Evolutionary conservation across 2,888 invertebrate genomes (phyloP), one percentile per base, ranked within the genome.

Genomic region (Drosophila vallismaia): DNA sequence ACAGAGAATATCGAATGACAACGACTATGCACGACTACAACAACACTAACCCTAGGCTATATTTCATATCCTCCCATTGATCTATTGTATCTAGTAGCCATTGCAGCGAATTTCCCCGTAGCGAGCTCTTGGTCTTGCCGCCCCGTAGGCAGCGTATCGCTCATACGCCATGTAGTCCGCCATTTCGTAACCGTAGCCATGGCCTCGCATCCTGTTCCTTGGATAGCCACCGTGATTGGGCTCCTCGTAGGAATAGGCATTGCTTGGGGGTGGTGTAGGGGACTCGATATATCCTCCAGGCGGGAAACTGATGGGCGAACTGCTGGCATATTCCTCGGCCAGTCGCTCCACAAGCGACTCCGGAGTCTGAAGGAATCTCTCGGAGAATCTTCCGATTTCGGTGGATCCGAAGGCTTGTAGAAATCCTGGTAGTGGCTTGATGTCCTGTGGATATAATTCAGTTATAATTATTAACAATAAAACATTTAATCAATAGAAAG

Each of bases 331-430:
- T 3, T 77, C 77, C 63, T 75, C 79, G 12, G 70, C 78, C 48
- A 83, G 33, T 0, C 78, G 78, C 45, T 88, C 88, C 3, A 86
- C 78, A 0, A 89, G 75, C 59, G 88, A 88, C 57, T 90, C 89
- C 0, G 89, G 81, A 10, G 88, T 88, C 60, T 89, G 88, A 38
- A 90, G 71, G 74, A 95, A 95, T 54, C 94, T 94, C 86, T 95
- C 95, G 5, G 95, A 95, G 82, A 96, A 96, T 74, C 95, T 94
- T n/a, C 96, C 96, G 75, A 96, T 95, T 92, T 96, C 96, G 26
- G 96, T 96, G 29, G 96, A 95, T 28, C 96, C 96, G 89, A 96
- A 96, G 0, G 96, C 96, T 92, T 96, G 96, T 89, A 96, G 96
- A 89, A 96, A 96, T 48, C 96, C 96, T 5, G 96, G 96, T 66